Conservation (phyloP, 1,140 invertebrate species). For the Trinorchestia longiramus region DNA sequence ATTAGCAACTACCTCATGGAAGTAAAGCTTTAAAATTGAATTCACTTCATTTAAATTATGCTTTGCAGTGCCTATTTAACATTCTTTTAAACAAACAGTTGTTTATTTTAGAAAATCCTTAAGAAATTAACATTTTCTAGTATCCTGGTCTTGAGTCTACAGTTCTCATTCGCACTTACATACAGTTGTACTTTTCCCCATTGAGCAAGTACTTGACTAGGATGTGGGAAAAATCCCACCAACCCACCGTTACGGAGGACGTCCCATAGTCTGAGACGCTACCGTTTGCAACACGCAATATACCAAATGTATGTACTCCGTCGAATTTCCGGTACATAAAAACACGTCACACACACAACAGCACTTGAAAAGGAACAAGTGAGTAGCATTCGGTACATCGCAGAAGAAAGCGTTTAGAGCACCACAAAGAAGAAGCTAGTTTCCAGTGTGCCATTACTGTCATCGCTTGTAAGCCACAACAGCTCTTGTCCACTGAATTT, state of each 20-base stretch:
- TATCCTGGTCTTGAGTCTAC: background rate
- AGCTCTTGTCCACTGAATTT: constrained; percentile 38
- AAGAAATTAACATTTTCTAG: background rate
- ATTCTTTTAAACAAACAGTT: background rate
- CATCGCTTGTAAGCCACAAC: constrained; percentile 49
- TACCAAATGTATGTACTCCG: background rate
- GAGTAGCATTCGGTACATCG: background rate
- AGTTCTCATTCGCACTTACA: background rate
- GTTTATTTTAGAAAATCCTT: background rate
- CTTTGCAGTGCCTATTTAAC: no score
- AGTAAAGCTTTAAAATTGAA: no score
- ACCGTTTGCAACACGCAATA: background rate
- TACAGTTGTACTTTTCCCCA: background rate
- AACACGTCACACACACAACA: background rate
- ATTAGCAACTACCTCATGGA: background rate
- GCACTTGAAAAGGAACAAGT: background rate
- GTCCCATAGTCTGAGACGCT: background rate
- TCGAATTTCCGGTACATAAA: background rate
- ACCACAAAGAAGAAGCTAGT: constrained; percentile 36
- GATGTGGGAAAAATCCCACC: background rate
- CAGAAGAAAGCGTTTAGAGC: constrained; percentile 35
- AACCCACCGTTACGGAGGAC: background rate
- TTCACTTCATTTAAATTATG: no score
- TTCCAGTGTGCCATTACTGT: constrained; percentile 28
- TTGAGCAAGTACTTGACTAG: background rate